Evolutionary conservation across 1,140 invertebrate species (phyloP).

Genomic region (Scaptomyza montana): DNA sequence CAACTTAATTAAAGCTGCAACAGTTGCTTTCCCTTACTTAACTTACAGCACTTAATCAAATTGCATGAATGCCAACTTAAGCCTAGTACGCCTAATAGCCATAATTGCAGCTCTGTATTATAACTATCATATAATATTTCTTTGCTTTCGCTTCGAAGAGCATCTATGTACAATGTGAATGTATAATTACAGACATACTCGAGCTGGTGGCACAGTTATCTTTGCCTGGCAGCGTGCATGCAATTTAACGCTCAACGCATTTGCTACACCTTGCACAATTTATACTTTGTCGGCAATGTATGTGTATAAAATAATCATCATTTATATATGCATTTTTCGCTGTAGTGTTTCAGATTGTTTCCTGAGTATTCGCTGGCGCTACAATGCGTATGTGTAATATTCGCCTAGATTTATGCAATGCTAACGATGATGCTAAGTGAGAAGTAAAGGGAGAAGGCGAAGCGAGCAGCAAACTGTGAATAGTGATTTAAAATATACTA

Average conservation of each 20-base stretch:
- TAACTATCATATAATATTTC: neutral
- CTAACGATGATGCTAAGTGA: conserved; percentile 21
- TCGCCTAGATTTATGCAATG: conserved; percentile 72
- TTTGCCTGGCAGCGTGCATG: conserved; percentile 20
- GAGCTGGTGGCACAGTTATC: neutral
- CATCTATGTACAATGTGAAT: neutral
- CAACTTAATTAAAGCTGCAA: neutral
- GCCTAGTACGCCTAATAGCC: conserved; percentile 4
- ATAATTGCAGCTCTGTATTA: conserved; percentile 6
- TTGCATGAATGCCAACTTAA: neutral
- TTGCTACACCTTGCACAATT: neutral
- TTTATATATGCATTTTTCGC: conserved; percentile 42
- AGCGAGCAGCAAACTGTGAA: neutral
- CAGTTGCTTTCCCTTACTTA: neutral
- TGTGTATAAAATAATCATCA: conserved; percentile 53
- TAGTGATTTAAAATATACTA: conserved; percentile 17
- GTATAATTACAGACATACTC: conserved; percentile 40
- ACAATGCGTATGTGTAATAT: conserved; percentile 63
- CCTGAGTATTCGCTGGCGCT: conserved; percentile 30
- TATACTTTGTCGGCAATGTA: conserved; percentile 12
- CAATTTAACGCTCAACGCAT: conserved; percentile 35
- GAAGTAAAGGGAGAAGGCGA: neutral
- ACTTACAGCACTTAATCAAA: neutral
- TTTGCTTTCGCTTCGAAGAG: neutral
- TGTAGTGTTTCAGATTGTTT: conserved; percentile 30